Conservation (phyloP, 1,140 invertebrate genomes). For the Macrosteles quadrilineatus region DNA sequence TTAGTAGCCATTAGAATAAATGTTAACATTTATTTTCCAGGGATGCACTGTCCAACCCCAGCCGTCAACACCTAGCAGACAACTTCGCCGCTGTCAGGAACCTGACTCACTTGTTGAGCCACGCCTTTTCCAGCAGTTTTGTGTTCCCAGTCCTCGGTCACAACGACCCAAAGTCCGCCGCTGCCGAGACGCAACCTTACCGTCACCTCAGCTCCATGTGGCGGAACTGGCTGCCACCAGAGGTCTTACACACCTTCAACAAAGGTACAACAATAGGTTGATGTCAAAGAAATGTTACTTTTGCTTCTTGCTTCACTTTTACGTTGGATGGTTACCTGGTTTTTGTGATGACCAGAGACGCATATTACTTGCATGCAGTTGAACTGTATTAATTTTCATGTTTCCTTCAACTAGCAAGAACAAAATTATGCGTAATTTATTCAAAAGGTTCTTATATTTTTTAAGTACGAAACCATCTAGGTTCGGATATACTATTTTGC, state of each 20-base stretch:
- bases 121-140: slow-evolving; percentile 76
- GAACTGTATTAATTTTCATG: no score
- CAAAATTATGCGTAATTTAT: no score
- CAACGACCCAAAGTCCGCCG: slow-evolving; percentile 65
- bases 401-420: no score
- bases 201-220: slow-evolving; percentile 68
- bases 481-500: no score
- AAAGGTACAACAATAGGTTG: slow-evolving; percentile 65
- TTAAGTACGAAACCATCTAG: no score
- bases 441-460: no score
- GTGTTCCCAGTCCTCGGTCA: slow-evolving; percentile 81
- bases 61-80: slow-evolving; percentile 56
- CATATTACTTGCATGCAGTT: no score
- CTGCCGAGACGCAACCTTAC: slow-evolving; percentile 43
- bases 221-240: slow-evolving; percentile 77
- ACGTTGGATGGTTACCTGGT: no score
- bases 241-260: slow-evolving; percentile 73
- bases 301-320: no score
- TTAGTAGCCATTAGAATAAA: no score
- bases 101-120: slow-evolving; percentile 71
- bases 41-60: slow-evolving; percentile 61
- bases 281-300: no score
- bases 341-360: no score
- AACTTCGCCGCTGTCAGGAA: slow-evolving; percentile 67
- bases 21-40: slow-evolving; percentile 59